Evolutionary conservation across 2,797 vertebrate genomes (phyloP), one percentile per base, ranked within the genome.

Genomic region (Diplodus puntazzo): DNA sequence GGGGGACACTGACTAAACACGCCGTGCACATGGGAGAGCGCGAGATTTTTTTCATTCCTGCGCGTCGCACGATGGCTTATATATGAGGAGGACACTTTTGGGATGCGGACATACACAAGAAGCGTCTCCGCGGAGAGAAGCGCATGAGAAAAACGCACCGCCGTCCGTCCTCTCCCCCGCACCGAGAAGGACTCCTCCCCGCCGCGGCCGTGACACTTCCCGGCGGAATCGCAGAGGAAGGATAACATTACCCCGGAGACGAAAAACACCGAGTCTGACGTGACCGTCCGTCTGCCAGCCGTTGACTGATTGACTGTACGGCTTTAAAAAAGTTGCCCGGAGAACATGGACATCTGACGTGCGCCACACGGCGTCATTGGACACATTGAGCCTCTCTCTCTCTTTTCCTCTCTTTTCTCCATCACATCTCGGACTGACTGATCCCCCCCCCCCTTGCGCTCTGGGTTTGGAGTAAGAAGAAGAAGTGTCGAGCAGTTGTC

Each of bases 301-400:
- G 30, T 5, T 34, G 80, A 43, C 73, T 73, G 78, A 25, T 69
- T 69, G 81, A 73, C 75, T 91, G 77, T 72, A 81, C 86, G 92
- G 89, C 88, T 90, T 90, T 92, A 25, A 88, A 92, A 95, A 95
- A 96, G 95, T 95, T 95, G 87, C 89, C 78, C 59, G 80, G 90
- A 90, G 82, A 91, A 92, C 88, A 87, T 89, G 93, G 92, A 92
- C 91, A 93, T 93, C 90, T 93, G 91, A 94, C 91, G 92, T 89
- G 90, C 91, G 88, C 82, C 88, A 78, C 85, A 87, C 84, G 86
- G 83, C 89, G 89, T 89, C 88, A 90, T 86, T 87, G 89, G 86
- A 91, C 91, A 93, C 90, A 86, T 61, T 68, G 65, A 88, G 73
- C 61, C 57, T 52, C 81, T 81, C 81, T 78, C 73, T 82, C 66